phyloP scores from a whole-genome alignment of 2,113 vertebrate genomes.

The Psophia crepitans region DNA sequence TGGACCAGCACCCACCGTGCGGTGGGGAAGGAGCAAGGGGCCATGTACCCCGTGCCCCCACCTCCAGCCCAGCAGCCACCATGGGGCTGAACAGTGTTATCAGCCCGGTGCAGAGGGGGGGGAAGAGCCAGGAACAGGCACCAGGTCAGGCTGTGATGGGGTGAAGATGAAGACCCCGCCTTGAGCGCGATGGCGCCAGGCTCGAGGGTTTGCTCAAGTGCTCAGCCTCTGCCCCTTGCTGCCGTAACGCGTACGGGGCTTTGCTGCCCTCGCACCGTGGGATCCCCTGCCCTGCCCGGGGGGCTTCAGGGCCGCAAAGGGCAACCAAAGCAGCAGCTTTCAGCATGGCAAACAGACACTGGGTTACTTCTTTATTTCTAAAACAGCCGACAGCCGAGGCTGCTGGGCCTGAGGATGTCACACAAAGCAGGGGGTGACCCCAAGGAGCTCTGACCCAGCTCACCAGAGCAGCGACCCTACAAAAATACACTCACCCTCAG shows the following conservation, averaged over 20 bases:
- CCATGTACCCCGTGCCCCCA: rapidly evolving
- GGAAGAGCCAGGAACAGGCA: neutral
- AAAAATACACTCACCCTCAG: neutral
- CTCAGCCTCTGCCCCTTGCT: neutral
- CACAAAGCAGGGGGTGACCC: neutral
- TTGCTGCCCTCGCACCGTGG: rapidly evolving
- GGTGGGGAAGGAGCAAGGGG: neutral
- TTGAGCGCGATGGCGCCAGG: rapidly evolving
- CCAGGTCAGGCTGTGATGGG: rapidly evolving
- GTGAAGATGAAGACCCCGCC: rapidly evolving
- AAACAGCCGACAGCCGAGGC: neutral
- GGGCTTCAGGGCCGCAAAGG: rapidly evolving
- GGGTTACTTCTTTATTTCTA: constrained; percentile 1
- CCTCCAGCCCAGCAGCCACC: rapidly evolving
- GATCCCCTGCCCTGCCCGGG: neutral
- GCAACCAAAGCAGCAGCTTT: neutral
- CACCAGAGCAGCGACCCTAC: neutral
- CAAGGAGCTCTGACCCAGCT: neutral
- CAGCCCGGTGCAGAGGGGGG: neutral
- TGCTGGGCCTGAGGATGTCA: neutral
- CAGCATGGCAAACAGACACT: rapidly evolving
- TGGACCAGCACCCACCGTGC: neutral
- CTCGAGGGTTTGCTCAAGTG: rapidly evolving
- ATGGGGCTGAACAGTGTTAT: rapidly evolving
- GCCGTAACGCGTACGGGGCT: rapidly evolving